Conservation (phyloP, 2,888 invertebrate species). For the Ophioninae sp. region DNA sequence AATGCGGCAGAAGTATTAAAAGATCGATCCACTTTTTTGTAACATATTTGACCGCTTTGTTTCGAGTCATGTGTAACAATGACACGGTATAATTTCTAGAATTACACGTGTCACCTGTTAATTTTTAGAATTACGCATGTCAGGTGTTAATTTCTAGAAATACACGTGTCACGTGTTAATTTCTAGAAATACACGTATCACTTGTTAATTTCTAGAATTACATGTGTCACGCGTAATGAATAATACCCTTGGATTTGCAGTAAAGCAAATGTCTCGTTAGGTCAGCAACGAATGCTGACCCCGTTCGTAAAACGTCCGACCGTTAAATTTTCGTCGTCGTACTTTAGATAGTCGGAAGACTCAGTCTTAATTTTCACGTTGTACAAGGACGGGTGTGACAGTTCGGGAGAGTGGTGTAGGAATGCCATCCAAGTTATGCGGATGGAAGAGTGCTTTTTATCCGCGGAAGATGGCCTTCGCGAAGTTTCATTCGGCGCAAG, state of each 20-base stretch:
- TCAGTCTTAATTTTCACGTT: slow-evolving; percentile 17
- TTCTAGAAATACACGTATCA: too few relatives aligned
- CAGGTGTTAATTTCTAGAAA: too few relatives aligned
- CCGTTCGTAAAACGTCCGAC: slow-evolving; percentile 18
- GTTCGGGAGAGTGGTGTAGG: slow-evolving; percentile 2
- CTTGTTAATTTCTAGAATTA: neutral
- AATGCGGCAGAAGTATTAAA: too few relatives aligned
- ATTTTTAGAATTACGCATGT: too few relatives aligned
- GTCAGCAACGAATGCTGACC: neutral
- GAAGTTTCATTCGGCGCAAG: slow-evolving; percentile 20
- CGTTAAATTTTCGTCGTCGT: slow-evolving; percentile 6
- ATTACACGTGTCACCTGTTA: too few relatives aligned
- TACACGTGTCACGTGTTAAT: too few relatives aligned
- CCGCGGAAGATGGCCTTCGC: neutral
- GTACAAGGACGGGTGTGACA: slow-evolving; percentile 18
- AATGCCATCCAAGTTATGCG: slow-evolving; percentile 19
- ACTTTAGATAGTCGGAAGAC: neutral
- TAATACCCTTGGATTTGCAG: neutral
- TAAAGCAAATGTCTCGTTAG: neutral
- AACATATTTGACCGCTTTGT: too few relatives aligned
- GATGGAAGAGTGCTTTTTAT: slow-evolving; percentile 31
- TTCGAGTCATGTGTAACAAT: too few relatives aligned
- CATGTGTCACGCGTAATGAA: neutral
- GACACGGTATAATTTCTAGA: too few relatives aligned
- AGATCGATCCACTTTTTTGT: too few relatives aligned